Conservation (phyloP, 1,140 invertebrate species). For the Zeugodacus cucurbitae region DNA sequence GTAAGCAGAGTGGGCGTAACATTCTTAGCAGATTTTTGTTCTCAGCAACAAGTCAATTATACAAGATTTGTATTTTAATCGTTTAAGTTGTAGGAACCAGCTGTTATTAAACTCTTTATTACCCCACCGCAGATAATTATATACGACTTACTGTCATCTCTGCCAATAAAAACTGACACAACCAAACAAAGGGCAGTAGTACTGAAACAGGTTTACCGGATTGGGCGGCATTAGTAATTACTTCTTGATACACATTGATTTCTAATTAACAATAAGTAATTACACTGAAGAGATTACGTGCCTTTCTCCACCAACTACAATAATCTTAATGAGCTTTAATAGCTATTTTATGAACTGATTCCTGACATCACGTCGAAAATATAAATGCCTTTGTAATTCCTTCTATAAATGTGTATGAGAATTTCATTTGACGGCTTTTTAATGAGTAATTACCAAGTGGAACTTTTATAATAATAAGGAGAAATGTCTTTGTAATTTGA, state of each 20-base stretch:
- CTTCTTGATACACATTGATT: not conserved
- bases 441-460: no score
- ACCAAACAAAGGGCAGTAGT: not conserved
- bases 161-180: not conserved
- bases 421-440: no score
- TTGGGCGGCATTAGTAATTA: not conserved
- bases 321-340: not conserved
- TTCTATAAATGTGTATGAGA: no score
- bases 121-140: not conserved
- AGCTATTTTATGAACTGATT: not conserved
- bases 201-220: not conserved
- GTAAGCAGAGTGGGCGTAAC: conserved; percentile 1
- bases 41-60: not conserved
- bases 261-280: not conserved
- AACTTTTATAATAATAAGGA: no score
- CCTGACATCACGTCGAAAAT: not conserved
- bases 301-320: not conserved
- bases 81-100: not conserved
- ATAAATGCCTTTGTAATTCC: not conserved
- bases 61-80: not conserved
- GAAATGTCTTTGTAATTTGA: no score
- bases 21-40: not conserved
- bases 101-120: not conserved
- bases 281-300: not conserved
- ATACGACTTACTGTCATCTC: not conserved